Conservation (phyloP, 2,888 invertebrate genomes). For the Epinotia nisella region DNA sequence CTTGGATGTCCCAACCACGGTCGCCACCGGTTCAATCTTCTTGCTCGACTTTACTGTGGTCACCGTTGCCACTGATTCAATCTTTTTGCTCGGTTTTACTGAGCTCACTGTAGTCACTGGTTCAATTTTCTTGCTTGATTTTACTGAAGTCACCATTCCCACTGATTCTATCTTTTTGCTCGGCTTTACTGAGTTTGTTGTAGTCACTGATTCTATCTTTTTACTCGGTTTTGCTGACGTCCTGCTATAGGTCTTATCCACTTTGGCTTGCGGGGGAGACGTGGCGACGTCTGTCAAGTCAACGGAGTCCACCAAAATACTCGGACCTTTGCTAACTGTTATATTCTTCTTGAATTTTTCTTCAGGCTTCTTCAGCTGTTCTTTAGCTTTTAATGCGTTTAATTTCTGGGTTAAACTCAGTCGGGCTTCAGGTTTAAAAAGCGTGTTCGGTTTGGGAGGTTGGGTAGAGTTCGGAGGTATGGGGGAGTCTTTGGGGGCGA, state of each 20-base stretch:
- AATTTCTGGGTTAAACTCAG: not conserved
- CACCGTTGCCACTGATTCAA: slow-evolving; percentile 30
- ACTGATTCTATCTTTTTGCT: slow-evolving; percentile 15
- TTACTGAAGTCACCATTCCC: slow-evolving; percentile 25
- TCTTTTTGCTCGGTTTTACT: slow-evolving; percentile 14
- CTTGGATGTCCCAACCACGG: slow-evolving; percentile 50
- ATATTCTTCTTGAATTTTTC: slow-evolving; percentile 11
- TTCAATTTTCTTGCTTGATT: not conserved
- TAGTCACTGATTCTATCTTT: slow-evolving; percentile 7
- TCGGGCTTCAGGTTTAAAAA: not conserved
- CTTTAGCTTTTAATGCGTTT: not conserved
- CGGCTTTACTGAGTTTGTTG: not conserved
- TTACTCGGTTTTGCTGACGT: not conserved
- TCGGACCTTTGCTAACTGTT: not conserved
- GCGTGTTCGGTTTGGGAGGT: slow-evolving; percentile 2
- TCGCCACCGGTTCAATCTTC: slow-evolving; percentile 26
- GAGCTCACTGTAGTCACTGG: not conserved
- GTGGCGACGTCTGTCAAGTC: slow-evolving; percentile 42
- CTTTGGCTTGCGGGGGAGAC: slow-evolving; percentile 25
- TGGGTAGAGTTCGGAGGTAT: not conserved
- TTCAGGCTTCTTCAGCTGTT: not conserved
- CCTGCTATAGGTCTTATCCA: slow-evolving; percentile 1
- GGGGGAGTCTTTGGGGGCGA: not conserved
- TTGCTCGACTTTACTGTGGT: not conserved
- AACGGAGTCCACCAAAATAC: slow-evolving; percentile 33